Conservation (phyloP, 1,140 invertebrate species). For the Bombyx mandarina region DNA sequence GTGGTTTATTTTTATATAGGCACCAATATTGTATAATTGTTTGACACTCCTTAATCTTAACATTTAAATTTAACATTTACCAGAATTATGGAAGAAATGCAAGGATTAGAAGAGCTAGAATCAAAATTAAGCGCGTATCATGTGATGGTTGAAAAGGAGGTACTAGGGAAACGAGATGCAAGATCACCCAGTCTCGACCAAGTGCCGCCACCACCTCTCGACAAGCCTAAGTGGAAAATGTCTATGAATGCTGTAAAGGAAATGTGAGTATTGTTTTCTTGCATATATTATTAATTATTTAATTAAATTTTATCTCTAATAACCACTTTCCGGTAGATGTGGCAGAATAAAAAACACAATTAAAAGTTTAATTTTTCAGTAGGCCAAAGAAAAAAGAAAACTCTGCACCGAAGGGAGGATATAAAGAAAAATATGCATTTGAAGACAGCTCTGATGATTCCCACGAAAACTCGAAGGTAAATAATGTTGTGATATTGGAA, state of each 20-base stretch:
- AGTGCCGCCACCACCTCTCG: conserved; percentile 52
- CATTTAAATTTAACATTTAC: too few relatives aligned
- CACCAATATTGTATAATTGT: too few relatives aligned
- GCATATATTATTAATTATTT: too few relatives aligned
- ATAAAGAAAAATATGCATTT: conserved; percentile 67
- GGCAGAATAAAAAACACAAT: background rate
- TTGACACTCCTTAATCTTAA: too few relatives aligned
- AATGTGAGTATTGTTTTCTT: conserved; percentile 41
- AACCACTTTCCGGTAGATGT: background rate
- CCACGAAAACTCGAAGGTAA: conserved; percentile 50
- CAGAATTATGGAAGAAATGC: conserved; percentile 73
- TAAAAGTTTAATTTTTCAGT: conserved; percentile 15
- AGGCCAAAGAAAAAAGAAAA: conserved; percentile 71
- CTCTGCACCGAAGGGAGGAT: conserved; percentile 41
- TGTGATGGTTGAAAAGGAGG: conserved; percentile 82
- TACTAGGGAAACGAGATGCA: conserved; percentile 61
- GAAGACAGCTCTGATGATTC: conserved; percentile 69
- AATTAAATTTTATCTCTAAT: background rate
- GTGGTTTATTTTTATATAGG: too few relatives aligned
- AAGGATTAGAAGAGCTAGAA: conserved; percentile 82
- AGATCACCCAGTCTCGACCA: conserved; percentile 50
- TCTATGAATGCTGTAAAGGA: conserved; percentile 69
- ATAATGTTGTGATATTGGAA: background rate
- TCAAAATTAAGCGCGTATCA: conserved; percentile 84
- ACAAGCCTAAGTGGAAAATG: conserved; percentile 73